Base-by-base conservation (phyloP, 1,140 invertebrate species). In the Drosophila nannoptera region DNA sequence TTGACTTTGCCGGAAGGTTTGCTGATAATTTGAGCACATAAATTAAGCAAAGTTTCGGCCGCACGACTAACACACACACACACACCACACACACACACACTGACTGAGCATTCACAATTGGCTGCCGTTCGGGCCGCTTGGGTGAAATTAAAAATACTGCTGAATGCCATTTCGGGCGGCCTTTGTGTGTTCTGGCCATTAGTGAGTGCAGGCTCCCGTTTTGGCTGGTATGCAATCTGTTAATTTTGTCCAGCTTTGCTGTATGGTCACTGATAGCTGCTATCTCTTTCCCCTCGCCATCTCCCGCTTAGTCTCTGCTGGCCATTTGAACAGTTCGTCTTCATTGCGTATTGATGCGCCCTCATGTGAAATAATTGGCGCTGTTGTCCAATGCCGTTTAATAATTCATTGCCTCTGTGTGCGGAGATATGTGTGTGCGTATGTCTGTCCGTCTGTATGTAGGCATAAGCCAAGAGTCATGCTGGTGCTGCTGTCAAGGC, bases 321-420 rank as follows among this genome's bases (percentile, higher is more conserved):
- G 38, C 9, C 38, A 36, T 12, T 58, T 46, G 31, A 35, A 22
- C n/a, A 43, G 4, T 48, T 31, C 40, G 61, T 67, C 80, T 80
- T 67, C 73, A 78, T 84, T 80, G 62, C 60, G 76, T 73, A 83
- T 86, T 76, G 69, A 84, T 80, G 80, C 66, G 73, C 81, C 65
- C 69, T 80, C 80, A 83, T 86, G 81, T 74, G 76, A 83, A 86
- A 83, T 84, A 83, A 83, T 80, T 83, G 73, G 60, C 73, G 66
- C 68, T 70, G 80, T 69, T 76, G 80, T 80, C 60, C 73, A 68
- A 74, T 71, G 64, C 58, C 73, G 78, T 80, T 83, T 77, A 84
- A 83, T 83, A 83, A 84, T 84, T 84, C 76, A 83, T 40, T 32
- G 5, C 22, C 9, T 73, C 38, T 60, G 43, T 60, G 31, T 2